A percentile compares a stretch with the other conserved stretches of the same genome.
Evolutionary conservation across 1,140 invertebrate genomes (phyloP).

Genomic region (Drosophila paulistorum): DNA sequence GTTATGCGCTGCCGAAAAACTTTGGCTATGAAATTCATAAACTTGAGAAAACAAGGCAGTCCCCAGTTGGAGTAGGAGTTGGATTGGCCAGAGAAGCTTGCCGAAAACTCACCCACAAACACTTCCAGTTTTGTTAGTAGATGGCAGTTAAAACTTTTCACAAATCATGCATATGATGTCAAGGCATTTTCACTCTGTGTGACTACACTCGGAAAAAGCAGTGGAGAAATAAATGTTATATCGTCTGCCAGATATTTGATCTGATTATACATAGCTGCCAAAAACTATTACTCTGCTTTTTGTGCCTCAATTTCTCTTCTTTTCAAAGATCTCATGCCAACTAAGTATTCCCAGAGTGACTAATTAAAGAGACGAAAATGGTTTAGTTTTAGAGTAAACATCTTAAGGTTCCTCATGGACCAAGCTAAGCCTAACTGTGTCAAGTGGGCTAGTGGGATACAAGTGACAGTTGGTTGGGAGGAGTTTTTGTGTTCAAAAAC

Average conservation of each 20-base stretch:
- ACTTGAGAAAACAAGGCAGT: slow-evolving; percentile 72
- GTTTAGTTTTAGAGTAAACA: slow-evolving; percentile 33
- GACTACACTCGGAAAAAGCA: slow-evolving; percentile 21
- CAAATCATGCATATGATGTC: slow-evolving; percentile 80
- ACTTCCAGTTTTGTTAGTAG: slow-evolving; percentile 2
- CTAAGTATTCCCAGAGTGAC: background rate
- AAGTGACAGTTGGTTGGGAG: background rate
- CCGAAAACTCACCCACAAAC: background rate
- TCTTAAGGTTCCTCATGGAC: slow-evolving; percentile 38
- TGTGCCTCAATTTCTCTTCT: slow-evolving; percentile 9
- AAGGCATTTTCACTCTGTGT: slow-evolving; percentile 52
- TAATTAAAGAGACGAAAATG: slow-evolving; percentile 5
- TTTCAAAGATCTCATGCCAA: slow-evolving; percentile 8
- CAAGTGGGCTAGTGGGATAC: slow-evolving; percentile 48
- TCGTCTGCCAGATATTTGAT: no score
- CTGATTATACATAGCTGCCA: no score
- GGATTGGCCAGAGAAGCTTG: background rate
- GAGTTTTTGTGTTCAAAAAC: slow-evolving; percentile 60
- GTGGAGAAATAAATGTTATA: background rate
- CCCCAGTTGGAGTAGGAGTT: slow-evolving; percentile 6
- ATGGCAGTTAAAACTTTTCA: slow-evolving; percentile 67
- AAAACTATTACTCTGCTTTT: no score
- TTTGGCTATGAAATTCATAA: slow-evolving; percentile 80
- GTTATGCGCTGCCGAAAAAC: slow-evolving; percentile 64
- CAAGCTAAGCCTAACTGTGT: slow-evolving; percentile 49